These are phyloP conservation scores for Metopolophium dirhodum DNA, from an alignment of 1,140 invertebrate species.

Conservation along the genomic window DNA sequence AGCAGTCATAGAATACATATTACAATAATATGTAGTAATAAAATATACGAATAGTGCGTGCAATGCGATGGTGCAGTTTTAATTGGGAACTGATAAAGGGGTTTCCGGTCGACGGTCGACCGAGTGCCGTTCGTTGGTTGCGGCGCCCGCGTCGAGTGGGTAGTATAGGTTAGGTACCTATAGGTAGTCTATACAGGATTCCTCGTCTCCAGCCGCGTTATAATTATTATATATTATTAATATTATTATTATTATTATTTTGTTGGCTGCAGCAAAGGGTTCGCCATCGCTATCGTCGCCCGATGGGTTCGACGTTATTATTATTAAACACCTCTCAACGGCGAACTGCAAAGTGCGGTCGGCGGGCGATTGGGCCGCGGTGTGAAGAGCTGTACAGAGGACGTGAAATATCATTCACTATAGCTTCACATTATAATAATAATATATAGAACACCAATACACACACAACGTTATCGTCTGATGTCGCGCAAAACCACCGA, in stretches of 20 bases:
- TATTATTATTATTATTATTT: conserved; percentile 5
- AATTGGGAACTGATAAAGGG: conserved; percentile 50
- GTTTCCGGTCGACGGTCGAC: conserved; percentile 31
- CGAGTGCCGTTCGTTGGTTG: neutral
- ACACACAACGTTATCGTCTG: neutral
- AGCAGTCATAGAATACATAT: neutral
- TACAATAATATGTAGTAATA: neutral
- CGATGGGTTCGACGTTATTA: neutral
- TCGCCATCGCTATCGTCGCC: neutral
- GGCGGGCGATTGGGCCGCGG: neutral
- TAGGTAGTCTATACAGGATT: neutral
- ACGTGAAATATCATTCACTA: conserved; percentile 13
- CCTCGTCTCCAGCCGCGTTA: neutral
- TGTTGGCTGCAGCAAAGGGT: neutral
- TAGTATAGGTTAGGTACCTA: neutral
- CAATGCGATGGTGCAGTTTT: neutral
- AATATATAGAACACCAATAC: no score
- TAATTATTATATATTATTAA: conserved; percentile 15
- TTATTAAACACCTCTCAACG: conserved; percentile 42
- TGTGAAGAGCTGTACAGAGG: neutral
- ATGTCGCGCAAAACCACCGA: neutral
- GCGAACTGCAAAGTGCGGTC: neutral
- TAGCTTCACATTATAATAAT: neutral
- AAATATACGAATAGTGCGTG: neutral
- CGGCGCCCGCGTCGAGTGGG: neutral